Percentiles rank a stretch among this genome's conserved stretches.
Conservation (phyloP, 2,797 vertebrate species). For the Lithobates pipiens region DNA sequence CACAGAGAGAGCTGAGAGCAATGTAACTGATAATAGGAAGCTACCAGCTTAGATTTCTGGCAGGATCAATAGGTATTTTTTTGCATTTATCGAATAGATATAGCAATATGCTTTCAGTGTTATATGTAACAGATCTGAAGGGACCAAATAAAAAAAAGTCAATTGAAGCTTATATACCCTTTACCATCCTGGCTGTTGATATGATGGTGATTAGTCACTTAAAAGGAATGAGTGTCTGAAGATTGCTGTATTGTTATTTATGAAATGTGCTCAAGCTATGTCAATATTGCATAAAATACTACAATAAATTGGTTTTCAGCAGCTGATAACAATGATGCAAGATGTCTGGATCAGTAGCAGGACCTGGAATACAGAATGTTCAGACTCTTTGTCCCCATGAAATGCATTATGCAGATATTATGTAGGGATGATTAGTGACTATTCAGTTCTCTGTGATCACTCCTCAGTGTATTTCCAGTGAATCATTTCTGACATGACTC, state of each 20-base stretch:
- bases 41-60: no score
- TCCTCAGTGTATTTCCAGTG: no score
- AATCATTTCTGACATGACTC: no score
- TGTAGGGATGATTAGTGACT: not conserved
- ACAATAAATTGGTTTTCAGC: not conserved
- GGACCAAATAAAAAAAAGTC: no score
- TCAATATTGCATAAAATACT: slow-evolving; percentile 35
- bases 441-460: not conserved
- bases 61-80: no score
- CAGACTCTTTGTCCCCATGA: not conserved
- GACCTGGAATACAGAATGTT: not conserved
- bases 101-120: no score
- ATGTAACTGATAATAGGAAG: no score
- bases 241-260: slow-evolving; percentile 16
- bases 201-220: slow-evolving; percentile 20
- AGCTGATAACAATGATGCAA: slow-evolving; percentile 20
- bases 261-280: slow-evolving; percentile 16
- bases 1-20: no score
- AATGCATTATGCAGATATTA: not conserved
- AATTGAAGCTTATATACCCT: no score
- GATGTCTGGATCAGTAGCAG: not conserved
- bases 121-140: no score
- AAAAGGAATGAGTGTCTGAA: slow-evolving; percentile 27
- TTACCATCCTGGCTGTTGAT: no score
- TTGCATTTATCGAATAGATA: no score